phyloP scores from a whole-genome alignment of 2,888 invertebrate genomes.

The Eulithis testata region DNA sequence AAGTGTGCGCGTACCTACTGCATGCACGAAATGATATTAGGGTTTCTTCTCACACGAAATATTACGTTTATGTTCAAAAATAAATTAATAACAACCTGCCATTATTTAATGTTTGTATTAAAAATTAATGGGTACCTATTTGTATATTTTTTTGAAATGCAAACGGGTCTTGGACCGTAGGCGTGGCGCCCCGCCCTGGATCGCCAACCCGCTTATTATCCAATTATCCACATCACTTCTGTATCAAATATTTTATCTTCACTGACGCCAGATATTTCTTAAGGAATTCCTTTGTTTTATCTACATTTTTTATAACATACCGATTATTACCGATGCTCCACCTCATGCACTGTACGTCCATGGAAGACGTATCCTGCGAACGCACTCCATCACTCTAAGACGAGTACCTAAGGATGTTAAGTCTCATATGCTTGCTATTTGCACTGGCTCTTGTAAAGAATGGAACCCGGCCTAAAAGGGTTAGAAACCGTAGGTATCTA shows the following conservation, averaged over 20 bases:
- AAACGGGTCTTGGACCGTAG: constrained; percentile 63
- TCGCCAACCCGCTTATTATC: constrained; percentile 74
- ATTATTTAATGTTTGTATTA: constrained; percentile 42
- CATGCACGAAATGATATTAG: no score
- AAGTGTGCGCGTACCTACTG: no score
- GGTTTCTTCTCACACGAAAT: constrained; percentile 4
- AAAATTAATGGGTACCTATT: constrained; percentile 20
- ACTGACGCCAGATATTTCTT: constrained; percentile 27
- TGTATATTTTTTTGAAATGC: constrained; percentile 42
- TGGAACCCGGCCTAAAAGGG: no score
- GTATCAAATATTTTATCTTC: constrained; percentile 60
- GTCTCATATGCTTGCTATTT: no score
- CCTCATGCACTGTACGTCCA: no score
- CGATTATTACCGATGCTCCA: no score
- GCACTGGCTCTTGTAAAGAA: no score
- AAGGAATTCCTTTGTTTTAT: constrained; percentile 29
- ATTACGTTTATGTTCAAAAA: neutral
- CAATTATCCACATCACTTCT: constrained; percentile 82
- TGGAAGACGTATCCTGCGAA: no score
- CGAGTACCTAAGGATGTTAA: no score
- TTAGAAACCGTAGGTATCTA: no score
- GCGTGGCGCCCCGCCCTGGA: constrained; percentile 73
- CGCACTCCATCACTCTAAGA: no score
- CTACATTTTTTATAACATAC: neutral
- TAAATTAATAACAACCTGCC: constrained; percentile 22